Percentiles rank a stretch among this genome's conserved stretches.
phyloP scores from a whole-genome alignment of 2,888 invertebrate genomes.

The Euclidia mi region DNA sequence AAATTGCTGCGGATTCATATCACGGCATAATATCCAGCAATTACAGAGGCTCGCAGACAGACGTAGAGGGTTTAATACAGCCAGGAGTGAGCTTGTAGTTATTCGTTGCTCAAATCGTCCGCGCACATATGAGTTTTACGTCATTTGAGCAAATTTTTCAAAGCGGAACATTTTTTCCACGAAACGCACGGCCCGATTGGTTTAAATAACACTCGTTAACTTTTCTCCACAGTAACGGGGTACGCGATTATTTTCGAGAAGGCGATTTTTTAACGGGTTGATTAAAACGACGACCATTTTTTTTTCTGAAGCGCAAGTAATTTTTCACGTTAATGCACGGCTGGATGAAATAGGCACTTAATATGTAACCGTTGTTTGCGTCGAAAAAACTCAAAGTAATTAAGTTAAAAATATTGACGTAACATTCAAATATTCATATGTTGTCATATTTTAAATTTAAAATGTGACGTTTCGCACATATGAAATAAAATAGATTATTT shows the following conservation, averaged over 20 bases:
- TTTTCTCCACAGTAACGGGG: constrained; percentile 77
- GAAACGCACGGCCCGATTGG: constrained; percentile 65
- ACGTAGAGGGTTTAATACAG: constrained; percentile 64
- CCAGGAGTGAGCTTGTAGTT: constrained; percentile 65
- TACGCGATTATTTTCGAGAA: constrained; percentile 80
- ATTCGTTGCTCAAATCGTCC: constrained; percentile 64
- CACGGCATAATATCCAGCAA: constrained; percentile 61
- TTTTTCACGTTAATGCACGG: constrained; percentile 70
- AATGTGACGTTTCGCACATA: neutral
- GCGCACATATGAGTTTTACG: constrained; percentile 83
- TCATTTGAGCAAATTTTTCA: constrained; percentile 84
- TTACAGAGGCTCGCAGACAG: constrained; percentile 69
- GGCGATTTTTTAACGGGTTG: constrained; percentile 81
- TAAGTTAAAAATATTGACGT: constrained; percentile 48
- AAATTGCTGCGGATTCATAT: constrained; percentile 53
- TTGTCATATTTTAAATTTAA: constrained; percentile 26
- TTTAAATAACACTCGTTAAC: constrained; percentile 88
- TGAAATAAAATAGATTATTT: too few relatives aligned
- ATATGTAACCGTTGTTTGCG: constrained; percentile 57
- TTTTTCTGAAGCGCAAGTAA: constrained; percentile 65
- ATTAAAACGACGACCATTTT: constrained; percentile 75
- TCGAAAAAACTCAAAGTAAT: constrained; percentile 47
- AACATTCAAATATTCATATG: constrained; percentile 36
- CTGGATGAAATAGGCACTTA: constrained; percentile 60
- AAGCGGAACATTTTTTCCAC: constrained; percentile 80